phyloP scores from a whole-genome alignment of 1,140 invertebrate species.

The Cataglyphis hispanica region DNA sequence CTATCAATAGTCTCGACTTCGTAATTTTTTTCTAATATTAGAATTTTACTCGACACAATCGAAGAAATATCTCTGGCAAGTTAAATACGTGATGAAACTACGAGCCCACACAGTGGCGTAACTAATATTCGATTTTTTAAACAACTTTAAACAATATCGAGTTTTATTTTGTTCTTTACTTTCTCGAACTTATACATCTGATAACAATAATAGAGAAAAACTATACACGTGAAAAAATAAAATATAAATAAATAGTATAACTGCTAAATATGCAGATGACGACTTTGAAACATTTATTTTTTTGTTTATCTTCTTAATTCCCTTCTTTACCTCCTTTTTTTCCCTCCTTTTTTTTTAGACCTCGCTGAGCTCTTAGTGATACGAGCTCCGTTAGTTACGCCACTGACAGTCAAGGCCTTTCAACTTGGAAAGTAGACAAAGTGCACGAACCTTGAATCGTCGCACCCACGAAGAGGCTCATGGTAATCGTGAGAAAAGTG shows the following conservation, averaged over 20 bases:
- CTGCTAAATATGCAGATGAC: neutral
- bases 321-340: neutral
- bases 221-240: neutral
- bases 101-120: neutral
- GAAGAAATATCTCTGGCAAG: neutral
- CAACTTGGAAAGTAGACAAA: conserved; percentile 49
- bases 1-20: neutral
- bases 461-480: conserved; percentile 96
- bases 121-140: neutral
- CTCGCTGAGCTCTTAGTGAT: neutral
- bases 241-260: neutral
- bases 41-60: too few relatives aligned
- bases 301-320: neutral
- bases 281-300: neutral
- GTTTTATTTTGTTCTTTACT: neutral
- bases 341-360: neutral
- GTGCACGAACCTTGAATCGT: conserved; percentile 94
- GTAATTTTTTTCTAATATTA: conserved; percentile 19
- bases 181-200: neutral
- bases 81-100: neutral
- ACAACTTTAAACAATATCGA: neutral
- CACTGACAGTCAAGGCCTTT: conserved; percentile 36
- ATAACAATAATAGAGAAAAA: neutral
- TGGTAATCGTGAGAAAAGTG: conserved; percentile 96
- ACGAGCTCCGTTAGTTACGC: conserved; percentile 32